phyloP scores from a whole-genome alignment of 2,113 vertebrate species.

The Petroica traversi region DNA sequence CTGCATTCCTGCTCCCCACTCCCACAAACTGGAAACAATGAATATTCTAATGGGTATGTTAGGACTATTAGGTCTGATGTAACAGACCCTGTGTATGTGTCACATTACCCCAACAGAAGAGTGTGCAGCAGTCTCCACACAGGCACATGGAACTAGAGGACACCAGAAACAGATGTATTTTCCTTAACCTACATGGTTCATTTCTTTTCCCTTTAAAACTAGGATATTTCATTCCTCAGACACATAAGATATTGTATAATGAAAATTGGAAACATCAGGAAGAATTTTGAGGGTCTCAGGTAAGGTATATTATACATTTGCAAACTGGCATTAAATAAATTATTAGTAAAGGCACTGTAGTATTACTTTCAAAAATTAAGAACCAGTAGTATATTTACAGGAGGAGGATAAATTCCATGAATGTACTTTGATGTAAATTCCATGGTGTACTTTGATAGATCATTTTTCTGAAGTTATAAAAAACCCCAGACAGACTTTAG shows the following conservation, averaged over 20 bases:
- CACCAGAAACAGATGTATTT: background rate
- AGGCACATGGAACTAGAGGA: background rate
- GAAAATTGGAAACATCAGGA: background rate
- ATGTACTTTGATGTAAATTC: background rate
- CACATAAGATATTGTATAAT: background rate
- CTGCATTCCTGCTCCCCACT: background rate
- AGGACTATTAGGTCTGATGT: background rate
- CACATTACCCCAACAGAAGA: background rate
- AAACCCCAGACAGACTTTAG: background rate
- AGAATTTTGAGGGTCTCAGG: background rate
- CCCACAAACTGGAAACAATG: background rate
- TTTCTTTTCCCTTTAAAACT: background rate
- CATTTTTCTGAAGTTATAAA: background rate
- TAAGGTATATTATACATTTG: background rate
- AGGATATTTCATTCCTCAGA: background rate
- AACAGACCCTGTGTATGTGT: background rate
- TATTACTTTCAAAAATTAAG: background rate
- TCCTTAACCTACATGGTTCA: background rate
- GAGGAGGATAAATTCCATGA: background rate
- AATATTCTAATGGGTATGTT: background rate
- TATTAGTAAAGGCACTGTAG: background rate
- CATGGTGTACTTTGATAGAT: background rate
- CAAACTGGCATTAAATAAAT: background rate
- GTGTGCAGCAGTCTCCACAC: background rate
- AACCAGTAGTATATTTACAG: background rate